These are phyloP conservation scores for Drosophila suboccidentalis DNA, from an alignment of 2,888 invertebrate species.

Conservation along the genomic window DNA sequence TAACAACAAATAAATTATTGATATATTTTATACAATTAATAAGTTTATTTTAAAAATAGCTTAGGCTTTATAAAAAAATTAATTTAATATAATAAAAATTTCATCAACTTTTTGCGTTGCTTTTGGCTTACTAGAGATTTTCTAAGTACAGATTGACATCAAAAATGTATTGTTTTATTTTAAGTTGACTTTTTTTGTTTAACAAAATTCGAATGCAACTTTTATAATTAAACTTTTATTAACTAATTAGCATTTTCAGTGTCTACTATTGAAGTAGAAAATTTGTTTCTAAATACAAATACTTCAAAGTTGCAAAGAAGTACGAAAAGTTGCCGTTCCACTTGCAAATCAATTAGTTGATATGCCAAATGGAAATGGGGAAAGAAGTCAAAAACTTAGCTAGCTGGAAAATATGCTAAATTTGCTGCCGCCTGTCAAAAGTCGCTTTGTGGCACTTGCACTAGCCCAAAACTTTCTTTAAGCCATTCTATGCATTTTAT, in stretches of 20 bases:
- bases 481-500: conserved; percentile 35
- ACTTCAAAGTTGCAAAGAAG: conserved; percentile 15
- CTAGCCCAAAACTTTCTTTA: conserved; percentile 15
- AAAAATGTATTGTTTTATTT: neutral
- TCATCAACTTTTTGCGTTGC: neutral
- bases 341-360: conserved; percentile 74
- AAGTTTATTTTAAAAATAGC: neutral
- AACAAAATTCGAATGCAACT: conserved; percentile 2
- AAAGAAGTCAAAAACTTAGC: conserved; percentile 12
- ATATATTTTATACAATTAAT: neutral
- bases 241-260: conserved; percentile 29
- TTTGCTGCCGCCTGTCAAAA: conserved; percentile 53
- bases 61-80: no score
- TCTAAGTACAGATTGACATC: neutral
- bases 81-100: no score
- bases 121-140: neutral
- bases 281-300: conserved; percentile 13
- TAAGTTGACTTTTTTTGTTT: neutral
- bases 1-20: neutral
- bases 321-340: conserved; percentile 40
- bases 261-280: conserved; percentile 3
- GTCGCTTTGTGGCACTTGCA: conserved; percentile 23
- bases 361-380: conserved; percentile 45
- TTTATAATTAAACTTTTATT: conserved; percentile 39
- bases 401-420: conserved; percentile 14